Conservation (phyloP, 2,888 invertebrate species). For the Campoletis raptor region DNA sequence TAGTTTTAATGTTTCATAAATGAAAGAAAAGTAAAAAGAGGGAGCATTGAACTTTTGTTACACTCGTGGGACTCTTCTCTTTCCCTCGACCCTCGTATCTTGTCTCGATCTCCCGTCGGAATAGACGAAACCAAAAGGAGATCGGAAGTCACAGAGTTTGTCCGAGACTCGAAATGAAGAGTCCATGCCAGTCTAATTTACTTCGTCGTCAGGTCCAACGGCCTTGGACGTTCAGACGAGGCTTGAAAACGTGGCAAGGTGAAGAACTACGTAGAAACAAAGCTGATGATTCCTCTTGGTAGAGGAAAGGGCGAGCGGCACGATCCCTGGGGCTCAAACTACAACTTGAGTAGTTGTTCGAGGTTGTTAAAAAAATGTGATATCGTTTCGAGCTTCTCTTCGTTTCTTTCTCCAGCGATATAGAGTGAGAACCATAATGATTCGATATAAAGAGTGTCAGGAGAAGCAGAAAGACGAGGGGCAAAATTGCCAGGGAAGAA, state of each 20-base stretch:
- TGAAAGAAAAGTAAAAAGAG: not conserved
- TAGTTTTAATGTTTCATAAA: not conserved
- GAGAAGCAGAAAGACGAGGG: conserved; percentile 13
- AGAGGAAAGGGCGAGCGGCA: conserved; percentile 35
- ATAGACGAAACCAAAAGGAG: not conserved
- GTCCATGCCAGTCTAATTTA: conserved; percentile 18
- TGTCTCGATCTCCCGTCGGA: not conserved
- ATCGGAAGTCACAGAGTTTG: conserved; percentile 10
- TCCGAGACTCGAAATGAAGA: not conserved
- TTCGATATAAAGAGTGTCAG: conserved; percentile 64
- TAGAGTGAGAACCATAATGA: conserved; percentile 63
- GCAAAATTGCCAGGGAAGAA: conserved; percentile 47
- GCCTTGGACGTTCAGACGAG: conserved; percentile 47
- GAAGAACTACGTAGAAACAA: not conserved
- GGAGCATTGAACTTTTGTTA: not conserved
- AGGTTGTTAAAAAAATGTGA: conserved; percentile 64
- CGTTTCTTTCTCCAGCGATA: not conserved
- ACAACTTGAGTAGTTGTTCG: conserved; percentile 48
- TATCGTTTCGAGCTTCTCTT: conserved; percentile 25
- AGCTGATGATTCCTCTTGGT: not conserved
- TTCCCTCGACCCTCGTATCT: not conserved
- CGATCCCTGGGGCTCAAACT: conserved; percentile 54
- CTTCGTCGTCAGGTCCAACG: conserved; percentile 47
- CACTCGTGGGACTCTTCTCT: not conserved
- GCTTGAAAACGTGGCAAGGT: not conserved